Conservation (phyloP, 2,888 invertebrate genomes). For the Cephus pygmeus region DNA sequence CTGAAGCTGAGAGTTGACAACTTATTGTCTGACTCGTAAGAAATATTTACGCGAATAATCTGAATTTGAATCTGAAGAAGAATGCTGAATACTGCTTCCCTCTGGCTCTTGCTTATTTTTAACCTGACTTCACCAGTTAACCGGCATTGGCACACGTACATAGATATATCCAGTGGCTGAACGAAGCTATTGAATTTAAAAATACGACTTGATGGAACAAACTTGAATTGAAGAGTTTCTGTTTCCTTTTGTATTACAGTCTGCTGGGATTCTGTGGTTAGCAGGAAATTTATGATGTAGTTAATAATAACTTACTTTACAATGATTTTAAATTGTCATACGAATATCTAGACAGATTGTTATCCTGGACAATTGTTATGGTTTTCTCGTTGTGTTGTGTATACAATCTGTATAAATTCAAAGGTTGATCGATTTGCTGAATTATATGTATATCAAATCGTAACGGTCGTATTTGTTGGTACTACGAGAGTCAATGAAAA, state of each 20-base stretch:
- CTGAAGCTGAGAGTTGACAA: neutral
- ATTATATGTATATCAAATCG: neutral
- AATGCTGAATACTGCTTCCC: neutral
- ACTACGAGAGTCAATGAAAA: neutral
- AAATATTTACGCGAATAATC: neutral
- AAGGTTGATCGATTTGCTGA: neutral
- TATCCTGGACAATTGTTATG: neutral
- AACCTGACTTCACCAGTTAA: neutral
- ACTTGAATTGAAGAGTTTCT: neutral
- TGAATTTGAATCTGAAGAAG: neutral
- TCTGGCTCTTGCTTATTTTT: neutral
- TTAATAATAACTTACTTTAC: neutral
- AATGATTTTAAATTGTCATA: neutral
- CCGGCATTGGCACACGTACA: neutral
- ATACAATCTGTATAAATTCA: neutral
- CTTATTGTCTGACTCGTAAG: neutral
- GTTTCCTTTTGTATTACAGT: neutral
- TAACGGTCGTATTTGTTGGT: neutral
- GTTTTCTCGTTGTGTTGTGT: neutral
- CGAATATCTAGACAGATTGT: neutral
- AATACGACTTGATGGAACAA: neutral
- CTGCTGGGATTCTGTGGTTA: neutral
- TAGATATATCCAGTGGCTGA: neutral
- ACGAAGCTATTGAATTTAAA: neutral
- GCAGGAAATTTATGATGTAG: neutral